These are phyloP conservation scores for Diadophis punctatus DNA, from an alignment of 2,113 vertebrate genomes.

Conservation along the genomic window DNA sequence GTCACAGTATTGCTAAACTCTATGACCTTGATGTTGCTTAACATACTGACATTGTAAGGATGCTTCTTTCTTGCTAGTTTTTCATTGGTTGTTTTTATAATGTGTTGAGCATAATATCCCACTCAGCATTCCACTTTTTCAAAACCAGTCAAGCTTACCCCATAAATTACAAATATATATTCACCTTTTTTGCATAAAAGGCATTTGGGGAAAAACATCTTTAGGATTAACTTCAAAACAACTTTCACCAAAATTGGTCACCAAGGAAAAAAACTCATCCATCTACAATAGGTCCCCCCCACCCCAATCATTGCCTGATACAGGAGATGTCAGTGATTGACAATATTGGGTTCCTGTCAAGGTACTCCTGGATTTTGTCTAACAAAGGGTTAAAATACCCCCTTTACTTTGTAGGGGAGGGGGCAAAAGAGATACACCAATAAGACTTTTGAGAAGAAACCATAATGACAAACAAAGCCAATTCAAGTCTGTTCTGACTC, in stretches of 20 bases:
- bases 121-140: not conserved
- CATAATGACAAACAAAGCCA: slow-evolving; percentile 30
- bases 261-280: not conserved
- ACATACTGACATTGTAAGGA: not conserved
- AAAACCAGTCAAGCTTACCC: not conserved
- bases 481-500: slow-evolving; percentile 53
- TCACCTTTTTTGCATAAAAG: not conserved
- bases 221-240: not conserved
- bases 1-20: not conserved
- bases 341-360: not conserved
- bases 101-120: not conserved
- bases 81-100: slow-evolving; percentile 21
- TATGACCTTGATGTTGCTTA: not conserved
- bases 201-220: not conserved
- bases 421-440: not conserved
- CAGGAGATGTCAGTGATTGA: not conserved
- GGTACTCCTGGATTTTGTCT: slow-evolving; percentile 17
- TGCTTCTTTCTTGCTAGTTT: slow-evolving; percentile 6
- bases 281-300: not conserved
- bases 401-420: slow-evolving; percentile 34
- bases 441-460: slow-evolving; percentile 41
- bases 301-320: not conserved
- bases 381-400: slow-evolving; percentile 42
- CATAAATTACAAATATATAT: not conserved
- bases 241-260: not conserved